phyloP scores from a whole-genome alignment of 2,113 vertebrate species.

The Aspidoscelis tigris region DNA sequence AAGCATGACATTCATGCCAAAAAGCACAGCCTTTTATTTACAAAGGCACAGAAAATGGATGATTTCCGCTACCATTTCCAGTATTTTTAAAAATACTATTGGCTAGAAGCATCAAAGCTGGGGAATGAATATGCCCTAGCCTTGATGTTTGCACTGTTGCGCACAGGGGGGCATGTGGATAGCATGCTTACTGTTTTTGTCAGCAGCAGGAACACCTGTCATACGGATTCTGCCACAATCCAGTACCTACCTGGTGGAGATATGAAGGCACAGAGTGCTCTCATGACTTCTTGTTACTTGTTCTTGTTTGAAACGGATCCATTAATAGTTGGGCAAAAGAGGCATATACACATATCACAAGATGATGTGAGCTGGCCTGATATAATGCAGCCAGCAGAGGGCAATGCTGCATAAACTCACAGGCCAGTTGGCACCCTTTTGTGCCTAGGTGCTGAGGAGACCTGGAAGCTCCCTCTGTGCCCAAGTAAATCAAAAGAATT shows the following conservation, averaged over 20 bases:
- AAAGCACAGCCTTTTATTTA: no score
- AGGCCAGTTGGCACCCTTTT: not conserved
- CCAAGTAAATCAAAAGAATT: conserved; percentile 19
- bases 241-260: not conserved
- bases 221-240: no score
- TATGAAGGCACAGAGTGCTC: not conserved
- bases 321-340: not conserved
- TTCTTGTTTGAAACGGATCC: not conserved
- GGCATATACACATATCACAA: not conserved
- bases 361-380: not conserved
- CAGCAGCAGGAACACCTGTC: no score
- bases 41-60: no score
- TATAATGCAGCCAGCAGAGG: not conserved
- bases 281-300: not conserved
- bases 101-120: no score
- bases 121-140: no score
- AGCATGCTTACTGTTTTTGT: no score
- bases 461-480: conserved; percentile 13
- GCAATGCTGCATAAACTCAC: not conserved
- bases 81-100: no score
- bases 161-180: no score
- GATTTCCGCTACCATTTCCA: no score
- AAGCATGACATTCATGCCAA: no score
- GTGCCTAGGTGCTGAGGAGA: conserved; percentile 27
- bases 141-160: no score